Evolutionary conservation across 2,797 vertebrate species (phyloP).

Genomic region (Bradypodion ventrale): DNA sequence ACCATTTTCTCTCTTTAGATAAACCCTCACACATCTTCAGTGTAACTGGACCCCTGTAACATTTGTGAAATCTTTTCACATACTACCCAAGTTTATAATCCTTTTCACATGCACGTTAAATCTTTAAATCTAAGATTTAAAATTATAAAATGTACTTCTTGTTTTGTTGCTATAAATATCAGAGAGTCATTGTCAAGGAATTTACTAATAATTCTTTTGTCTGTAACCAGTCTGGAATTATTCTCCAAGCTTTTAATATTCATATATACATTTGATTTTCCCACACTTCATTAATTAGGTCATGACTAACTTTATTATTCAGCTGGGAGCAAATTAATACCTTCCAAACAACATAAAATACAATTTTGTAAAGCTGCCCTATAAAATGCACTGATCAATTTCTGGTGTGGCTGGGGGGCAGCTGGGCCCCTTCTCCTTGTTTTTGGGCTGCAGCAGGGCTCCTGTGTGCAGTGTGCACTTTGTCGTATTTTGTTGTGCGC

Average conservation of each 20-base stretch:
- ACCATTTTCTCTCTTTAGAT: slow-evolving; percentile 10
- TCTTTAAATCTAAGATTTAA: slow-evolving; percentile 57
- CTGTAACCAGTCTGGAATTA: slow-evolving; percentile 58
- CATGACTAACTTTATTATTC: slow-evolving; percentile 59
- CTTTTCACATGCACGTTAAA: slow-evolving; percentile 65
- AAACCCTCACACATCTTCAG: not conserved
- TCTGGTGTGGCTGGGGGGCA: too few species aligned
- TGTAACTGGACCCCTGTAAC: slow-evolving; percentile 35
- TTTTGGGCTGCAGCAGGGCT: too few species aligned
- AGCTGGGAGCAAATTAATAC: slow-evolving; percentile 57
- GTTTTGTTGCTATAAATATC: slow-evolving; percentile 39
- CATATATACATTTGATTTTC: slow-evolving; percentile 52
- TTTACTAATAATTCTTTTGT: slow-evolving; percentile 53
- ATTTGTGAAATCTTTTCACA: slow-evolving; percentile 66
- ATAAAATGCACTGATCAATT: slow-evolving; percentile 45
- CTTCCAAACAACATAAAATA: slow-evolving; percentile 56
- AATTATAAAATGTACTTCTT: slow-evolving; percentile 60
- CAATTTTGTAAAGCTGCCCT: slow-evolving; percentile 59
- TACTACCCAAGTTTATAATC: slow-evolving; percentile 54
- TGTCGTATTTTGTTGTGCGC: too few species aligned
- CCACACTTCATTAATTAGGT: slow-evolving; percentile 48
- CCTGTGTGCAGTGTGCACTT: too few species aligned
- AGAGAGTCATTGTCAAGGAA: slow-evolving; percentile 47
- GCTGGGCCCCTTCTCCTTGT: too few species aligned
- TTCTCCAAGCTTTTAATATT: slow-evolving; percentile 49